Conservation (phyloP, 2,113 vertebrate genomes). For the Pimephales promelas region DNA sequence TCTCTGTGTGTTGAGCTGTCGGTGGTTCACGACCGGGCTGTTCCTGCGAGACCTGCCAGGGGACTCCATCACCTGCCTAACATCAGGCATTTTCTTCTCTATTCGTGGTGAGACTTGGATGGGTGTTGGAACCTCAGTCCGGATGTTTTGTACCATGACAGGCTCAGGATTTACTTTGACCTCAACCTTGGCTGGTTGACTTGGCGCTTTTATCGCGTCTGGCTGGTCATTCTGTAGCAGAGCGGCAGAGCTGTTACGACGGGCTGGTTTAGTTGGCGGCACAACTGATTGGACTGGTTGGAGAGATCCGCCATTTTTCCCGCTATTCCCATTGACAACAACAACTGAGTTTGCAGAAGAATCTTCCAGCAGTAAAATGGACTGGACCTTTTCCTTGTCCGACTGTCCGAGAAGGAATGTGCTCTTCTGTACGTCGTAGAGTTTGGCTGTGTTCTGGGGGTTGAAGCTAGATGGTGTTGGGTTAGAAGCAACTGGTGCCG, state of each 20-base stretch:
- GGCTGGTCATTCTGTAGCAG: constrained; percentile 58
- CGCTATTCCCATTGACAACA: constrained; percentile 56
- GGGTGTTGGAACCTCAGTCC: constrained; percentile 19
- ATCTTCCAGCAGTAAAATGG: constrained; percentile 72
- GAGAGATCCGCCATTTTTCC: constrained; percentile 44
- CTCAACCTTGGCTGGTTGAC: constrained; percentile 33
- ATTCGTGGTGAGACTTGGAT: constrained; percentile 54
- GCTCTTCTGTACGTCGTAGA: constrained; percentile 66
- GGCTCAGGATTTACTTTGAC: constrained; percentile 36
- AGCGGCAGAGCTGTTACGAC: constrained; percentile 53
- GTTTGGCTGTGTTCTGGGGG: constrained; percentile 73
- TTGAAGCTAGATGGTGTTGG: constrained; percentile 75
- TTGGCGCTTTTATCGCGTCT: constrained; percentile 44
- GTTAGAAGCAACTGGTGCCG: constrained; percentile 57
- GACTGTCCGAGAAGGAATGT: constrained; percentile 45
- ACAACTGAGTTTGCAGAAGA: constrained; percentile 52
- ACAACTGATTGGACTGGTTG: background rate
- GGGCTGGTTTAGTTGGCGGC: constrained; percentile 62
- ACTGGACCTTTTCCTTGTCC: constrained; percentile 64
- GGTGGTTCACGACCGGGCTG: constrained; percentile 69
- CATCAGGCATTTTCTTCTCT: constrained; percentile 41
- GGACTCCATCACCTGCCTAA: constrained; percentile 49
- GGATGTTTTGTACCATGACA: constrained; percentile 30
- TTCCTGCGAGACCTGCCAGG: constrained; percentile 50
- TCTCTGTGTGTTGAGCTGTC: constrained; percentile 71